Evolutionary conservation across 2,888 invertebrate species (phyloP).

Genomic region (Pristionchus arcanus): DNA sequence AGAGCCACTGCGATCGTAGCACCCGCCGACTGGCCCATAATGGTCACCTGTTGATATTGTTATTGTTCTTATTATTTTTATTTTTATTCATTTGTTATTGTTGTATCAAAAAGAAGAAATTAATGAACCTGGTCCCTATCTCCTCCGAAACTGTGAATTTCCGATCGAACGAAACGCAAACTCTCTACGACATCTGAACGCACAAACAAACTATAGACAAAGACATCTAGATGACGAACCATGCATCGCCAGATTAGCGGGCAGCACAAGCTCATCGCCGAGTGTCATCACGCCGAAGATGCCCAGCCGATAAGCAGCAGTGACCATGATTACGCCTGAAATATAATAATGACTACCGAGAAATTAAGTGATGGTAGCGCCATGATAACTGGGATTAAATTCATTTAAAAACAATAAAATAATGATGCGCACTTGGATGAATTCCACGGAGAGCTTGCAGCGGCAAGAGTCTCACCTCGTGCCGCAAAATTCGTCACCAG

Average conservation of each 20-base stretch:
- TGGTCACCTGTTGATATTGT: too few relatives aligned
- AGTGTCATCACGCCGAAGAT: background rate
- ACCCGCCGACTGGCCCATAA: too few relatives aligned
- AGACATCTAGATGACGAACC: background rate
- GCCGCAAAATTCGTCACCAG: background rate
- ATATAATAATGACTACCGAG: too few relatives aligned
- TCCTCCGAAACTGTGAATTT: conserved; percentile 18
- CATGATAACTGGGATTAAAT: too few relatives aligned
- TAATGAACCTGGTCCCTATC: background rate
- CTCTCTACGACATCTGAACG: background rate
- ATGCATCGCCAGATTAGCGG: conserved; percentile 22
- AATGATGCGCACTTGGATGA: background rate
- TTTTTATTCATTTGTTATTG: background rate
- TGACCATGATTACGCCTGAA: background rate
- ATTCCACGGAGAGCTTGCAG: background rate
- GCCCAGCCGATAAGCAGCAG: background rate
- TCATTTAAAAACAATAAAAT: background rate
- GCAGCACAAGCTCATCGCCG: conserved; percentile 15
- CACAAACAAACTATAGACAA: background rate
- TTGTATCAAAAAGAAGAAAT: too few relatives aligned
- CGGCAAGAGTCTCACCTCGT: background rate
- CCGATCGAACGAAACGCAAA: background rate
- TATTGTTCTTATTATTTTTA: too few relatives aligned
- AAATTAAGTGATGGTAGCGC: too few relatives aligned
- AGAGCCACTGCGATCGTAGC: background rate